Base-by-base conservation (phyloP, 1,140 invertebrate species). In the Semibalanus balanoides region DNA sequence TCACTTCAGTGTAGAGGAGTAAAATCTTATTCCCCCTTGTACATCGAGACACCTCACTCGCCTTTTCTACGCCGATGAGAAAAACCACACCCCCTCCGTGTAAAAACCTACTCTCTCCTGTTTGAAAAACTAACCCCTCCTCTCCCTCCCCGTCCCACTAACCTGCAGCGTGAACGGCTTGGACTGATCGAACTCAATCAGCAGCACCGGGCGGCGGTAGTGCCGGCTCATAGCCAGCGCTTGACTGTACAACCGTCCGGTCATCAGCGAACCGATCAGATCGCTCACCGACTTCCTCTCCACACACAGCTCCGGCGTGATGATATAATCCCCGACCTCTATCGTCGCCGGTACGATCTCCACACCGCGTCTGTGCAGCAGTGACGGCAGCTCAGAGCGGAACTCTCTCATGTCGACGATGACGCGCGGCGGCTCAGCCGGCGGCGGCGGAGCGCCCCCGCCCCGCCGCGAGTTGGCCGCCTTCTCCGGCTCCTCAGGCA, bases 331-430 rank as follows among this genome's bases (percentile, higher is more conserved):
- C 0, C 96, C 96, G 83, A 93, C 92, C 78, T 92, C 88, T 73
- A 98, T 89, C 1, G 93, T 96, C 0, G 96, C 86, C 1, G 98
- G 97, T 82, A 96, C 90, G 77, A 99, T 92, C 81, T 97, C 92
- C 77, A 99, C 92, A 3, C 95, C 95, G 78, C 94, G 88, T 82
- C 92, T 91, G 82, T 99, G 96, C 74, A 99, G 89, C 51, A 99
- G 85, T 11, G 94, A 91, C 0, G 98, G 98, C 28, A 99, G 85
- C 83, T 99, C 96, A 78, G 95, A 97, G 74, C 96, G 88, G 83
- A 99, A 99, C 85, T 99, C 98, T 82, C 98, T 87, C 91, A 98
- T 96, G 84, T 99, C 98, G 30, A 99, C 95, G 80, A 99, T 93
- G 25, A 99, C 85, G 81, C 90, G 83, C 0, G 88, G 86, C 35